Conservation (phyloP, 2,888 invertebrate species). For the Melinaea menophilus region DNA sequence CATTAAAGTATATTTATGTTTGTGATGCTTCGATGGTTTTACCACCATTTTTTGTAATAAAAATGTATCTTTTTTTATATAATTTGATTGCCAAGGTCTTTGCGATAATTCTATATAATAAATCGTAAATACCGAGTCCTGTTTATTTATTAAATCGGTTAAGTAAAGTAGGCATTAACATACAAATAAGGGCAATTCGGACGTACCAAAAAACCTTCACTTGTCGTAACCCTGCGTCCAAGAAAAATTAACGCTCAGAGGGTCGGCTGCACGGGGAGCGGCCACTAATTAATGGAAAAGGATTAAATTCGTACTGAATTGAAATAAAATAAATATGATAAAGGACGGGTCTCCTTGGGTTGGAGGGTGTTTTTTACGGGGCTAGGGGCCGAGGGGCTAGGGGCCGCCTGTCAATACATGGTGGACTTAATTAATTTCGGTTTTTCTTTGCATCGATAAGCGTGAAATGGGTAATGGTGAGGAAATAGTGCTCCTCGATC, state of each 20-base stretch:
- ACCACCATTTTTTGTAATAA: neutral
- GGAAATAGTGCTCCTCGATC: neutral
- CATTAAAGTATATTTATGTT: neutral
- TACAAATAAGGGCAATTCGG: slow-evolving; percentile 1
- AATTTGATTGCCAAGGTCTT: neutral
- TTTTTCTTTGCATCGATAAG: slow-evolving; percentile 32
- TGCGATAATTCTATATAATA: neutral
- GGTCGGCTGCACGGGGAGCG: slow-evolving; percentile 61
- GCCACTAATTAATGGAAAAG: slow-evolving; percentile 79
- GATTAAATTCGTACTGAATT: slow-evolving; percentile 76
- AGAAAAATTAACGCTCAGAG: slow-evolving; percentile 71
- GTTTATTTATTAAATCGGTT: neutral
- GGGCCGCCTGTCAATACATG: slow-evolving; percentile 56
- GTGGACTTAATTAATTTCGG: slow-evolving; percentile 40
- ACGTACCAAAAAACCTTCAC: slow-evolving; percentile 23
- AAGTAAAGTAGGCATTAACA: neutral
- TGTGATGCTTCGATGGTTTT: slow-evolving; percentile 1
- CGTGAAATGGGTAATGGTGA: slow-evolving; percentile 10
- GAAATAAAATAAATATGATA: slow-evolving; percentile 79
- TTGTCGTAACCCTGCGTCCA: slow-evolving; percentile 47
- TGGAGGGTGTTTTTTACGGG: slow-evolving; percentile 38
- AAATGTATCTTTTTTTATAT: neutral
- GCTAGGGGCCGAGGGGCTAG: slow-evolving; percentile 39
- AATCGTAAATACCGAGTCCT: neutral
- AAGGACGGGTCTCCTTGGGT: slow-evolving; percentile 60